phyloP scores from a whole-genome alignment of 2,797 vertebrate genomes.

The Acanthurus lineatus region DNA sequence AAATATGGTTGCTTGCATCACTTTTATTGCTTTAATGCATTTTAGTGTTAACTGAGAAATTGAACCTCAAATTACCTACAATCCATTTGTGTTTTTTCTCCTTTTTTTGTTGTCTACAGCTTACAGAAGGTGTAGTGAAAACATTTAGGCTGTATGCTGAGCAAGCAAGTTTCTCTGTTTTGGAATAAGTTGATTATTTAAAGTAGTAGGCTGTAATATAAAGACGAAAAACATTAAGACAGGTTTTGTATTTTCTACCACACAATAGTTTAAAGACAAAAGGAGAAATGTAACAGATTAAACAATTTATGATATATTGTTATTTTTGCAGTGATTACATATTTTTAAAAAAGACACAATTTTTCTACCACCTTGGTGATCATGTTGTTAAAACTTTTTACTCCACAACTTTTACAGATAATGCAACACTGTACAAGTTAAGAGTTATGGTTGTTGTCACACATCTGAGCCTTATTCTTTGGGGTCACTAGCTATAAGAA shows the following conservation, averaged over 20 bases:
- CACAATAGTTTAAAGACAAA: conserved; percentile 45
- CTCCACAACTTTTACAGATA: conserved; percentile 10
- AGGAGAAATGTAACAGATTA: conserved; percentile 40
- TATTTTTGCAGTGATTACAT: conserved; percentile 14
- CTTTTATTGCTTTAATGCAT: conserved; percentile 87
- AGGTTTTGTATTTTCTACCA: conserved; percentile 45
- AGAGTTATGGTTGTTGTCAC: conserved; percentile 36
- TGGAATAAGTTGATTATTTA: conserved; percentile 63
- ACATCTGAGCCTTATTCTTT: conserved; percentile 65
- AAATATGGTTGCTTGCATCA: conserved; percentile 80
- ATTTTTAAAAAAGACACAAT: not conserved
- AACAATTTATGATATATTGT: conserved; percentile 39
- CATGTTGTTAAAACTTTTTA: conserved; percentile 13
- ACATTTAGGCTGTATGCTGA: conserved; percentile 52
- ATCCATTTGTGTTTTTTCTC: conserved; percentile 64
- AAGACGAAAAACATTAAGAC: conserved; percentile 23
- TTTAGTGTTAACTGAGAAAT: conserved; percentile 85
- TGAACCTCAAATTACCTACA: conserved; percentile 80
- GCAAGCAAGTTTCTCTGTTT: conserved; percentile 48
- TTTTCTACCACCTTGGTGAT: conserved; percentile 1
- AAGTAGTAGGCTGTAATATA: conserved; percentile 43
- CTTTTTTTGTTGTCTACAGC: conserved; percentile 43
- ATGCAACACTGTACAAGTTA: conserved; percentile 38
- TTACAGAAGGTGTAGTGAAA: conserved; percentile 34
- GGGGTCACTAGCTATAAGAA: not conserved